These are phyloP conservation scores for Bungarus multicinctus DNA, from an alignment of 2,113 vertebrate genomes.

Conservation along the genomic window DNA sequence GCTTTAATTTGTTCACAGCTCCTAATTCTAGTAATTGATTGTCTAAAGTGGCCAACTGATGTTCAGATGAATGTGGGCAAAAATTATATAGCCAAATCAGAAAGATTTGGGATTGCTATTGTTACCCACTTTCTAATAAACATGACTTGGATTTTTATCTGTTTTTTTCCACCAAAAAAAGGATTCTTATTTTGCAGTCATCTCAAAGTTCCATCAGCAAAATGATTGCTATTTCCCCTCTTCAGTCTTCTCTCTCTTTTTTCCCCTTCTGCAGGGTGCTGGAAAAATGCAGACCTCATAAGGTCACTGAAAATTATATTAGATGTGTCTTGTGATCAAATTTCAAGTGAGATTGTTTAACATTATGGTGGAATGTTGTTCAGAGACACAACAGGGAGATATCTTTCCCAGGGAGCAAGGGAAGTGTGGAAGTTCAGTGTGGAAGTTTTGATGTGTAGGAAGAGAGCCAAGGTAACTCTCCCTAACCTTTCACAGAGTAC, in stretches of 20 bases:
- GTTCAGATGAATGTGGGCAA: background rate
- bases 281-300: background rate
- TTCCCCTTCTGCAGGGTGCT: too few relatives aligned
- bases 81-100: background rate
- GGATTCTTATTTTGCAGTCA: background rate
- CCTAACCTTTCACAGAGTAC: background rate
- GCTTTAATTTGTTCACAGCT: too few relatives aligned
- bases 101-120: background rate
- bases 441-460: background rate
- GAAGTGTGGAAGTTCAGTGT: background rate
- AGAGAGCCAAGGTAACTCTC: background rate
- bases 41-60: background rate
- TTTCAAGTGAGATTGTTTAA: background rate
- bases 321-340: background rate
- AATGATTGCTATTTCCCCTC: background rate
- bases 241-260: background rate
- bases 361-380: too few relatives aligned
- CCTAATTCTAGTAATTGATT: background rate
- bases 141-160: background rate
- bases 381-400: too few relatives aligned
- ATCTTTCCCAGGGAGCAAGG: background rate
- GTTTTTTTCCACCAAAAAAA: background rate
- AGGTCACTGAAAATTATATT: background rate
- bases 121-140: background rate
- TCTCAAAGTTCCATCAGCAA: background rate